Percentiles rank a stretch among this genome's conserved stretches.
These are phyloP conservation scores for Loripinus fragilis DNA, from an alignment of 2,888 invertebrate genomes.

Conservation along the genomic window DNA sequence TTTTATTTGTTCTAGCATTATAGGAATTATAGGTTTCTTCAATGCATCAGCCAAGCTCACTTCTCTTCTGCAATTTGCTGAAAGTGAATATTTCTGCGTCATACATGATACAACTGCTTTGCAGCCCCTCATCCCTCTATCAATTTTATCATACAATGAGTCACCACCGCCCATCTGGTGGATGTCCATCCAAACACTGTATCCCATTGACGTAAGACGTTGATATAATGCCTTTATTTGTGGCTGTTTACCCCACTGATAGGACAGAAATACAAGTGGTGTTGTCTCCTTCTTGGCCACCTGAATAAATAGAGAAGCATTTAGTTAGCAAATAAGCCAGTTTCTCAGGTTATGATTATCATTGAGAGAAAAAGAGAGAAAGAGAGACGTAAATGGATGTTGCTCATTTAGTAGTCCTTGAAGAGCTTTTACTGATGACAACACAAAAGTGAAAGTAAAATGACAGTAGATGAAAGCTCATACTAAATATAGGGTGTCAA, in stretches of 20 bases:
- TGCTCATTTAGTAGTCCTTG: no score
- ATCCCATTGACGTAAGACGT: constrained; percentile 72
- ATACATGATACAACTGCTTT: constrained; percentile 78
- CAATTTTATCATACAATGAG: constrained; percentile 82
- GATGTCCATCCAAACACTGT: constrained; percentile 82
- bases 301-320: constrained; percentile 17
- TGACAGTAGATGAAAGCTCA: no score
- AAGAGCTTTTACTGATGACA: no score
- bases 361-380: no score
- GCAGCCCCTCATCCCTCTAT: constrained; percentile 76
- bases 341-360: no score
- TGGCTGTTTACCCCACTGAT: constrained; percentile 82
- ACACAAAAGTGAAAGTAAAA: no score
- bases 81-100: constrained; percentile 80
- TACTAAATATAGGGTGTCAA: no score
- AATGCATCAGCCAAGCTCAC: constrained; percentile 80
- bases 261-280: constrained; percentile 79
- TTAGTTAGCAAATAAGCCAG: no score
- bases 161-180: constrained; percentile 83
- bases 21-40: constrained; percentile 80
- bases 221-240: constrained; percentile 76
- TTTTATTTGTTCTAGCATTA: constrained; percentile 77
- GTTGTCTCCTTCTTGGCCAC: constrained; percentile 30
- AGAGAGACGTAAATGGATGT: no score
- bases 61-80: constrained; percentile 81